Conservation (phyloP, 1,140 invertebrate genomes). For the Euglossa dilemma region DNA sequence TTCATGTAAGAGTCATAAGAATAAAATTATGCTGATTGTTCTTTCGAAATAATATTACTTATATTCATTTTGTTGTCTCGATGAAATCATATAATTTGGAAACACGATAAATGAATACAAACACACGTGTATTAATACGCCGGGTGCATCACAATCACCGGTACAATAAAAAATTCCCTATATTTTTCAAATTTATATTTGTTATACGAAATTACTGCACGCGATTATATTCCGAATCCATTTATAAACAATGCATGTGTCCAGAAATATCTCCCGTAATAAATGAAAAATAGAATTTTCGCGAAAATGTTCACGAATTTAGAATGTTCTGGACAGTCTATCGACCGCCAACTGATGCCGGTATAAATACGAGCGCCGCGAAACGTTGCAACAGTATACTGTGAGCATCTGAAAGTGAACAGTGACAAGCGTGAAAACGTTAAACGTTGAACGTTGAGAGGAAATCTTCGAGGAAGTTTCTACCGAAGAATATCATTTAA, state of each 20-base stretch:
- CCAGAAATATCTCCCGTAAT: background rate
- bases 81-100: background rate
- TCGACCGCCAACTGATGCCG: background rate
- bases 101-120: background rate
- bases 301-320: background rate
- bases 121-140: background rate
- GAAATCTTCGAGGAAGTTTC: background rate
- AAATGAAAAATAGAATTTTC: slow-evolving; percentile 13
- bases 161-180: background rate
- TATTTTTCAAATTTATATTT: background rate
- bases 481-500: background rate
- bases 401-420: background rate
- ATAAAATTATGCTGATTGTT: background rate
- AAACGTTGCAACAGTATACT: slow-evolving; percentile 23
- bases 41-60: background rate
- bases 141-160: no score
- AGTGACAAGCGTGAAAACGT: no score
- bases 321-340: slow-evolving; percentile 38
- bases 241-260: background rate
- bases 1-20: background rate
- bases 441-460: background rate
- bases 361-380: slow-evolving; percentile 51
- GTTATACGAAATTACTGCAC: background rate
- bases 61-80: background rate
- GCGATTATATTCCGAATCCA: no score